Base-by-base conservation (phyloP, 2,888 invertebrate species). In the Lithophane ornitopus region DNA sequence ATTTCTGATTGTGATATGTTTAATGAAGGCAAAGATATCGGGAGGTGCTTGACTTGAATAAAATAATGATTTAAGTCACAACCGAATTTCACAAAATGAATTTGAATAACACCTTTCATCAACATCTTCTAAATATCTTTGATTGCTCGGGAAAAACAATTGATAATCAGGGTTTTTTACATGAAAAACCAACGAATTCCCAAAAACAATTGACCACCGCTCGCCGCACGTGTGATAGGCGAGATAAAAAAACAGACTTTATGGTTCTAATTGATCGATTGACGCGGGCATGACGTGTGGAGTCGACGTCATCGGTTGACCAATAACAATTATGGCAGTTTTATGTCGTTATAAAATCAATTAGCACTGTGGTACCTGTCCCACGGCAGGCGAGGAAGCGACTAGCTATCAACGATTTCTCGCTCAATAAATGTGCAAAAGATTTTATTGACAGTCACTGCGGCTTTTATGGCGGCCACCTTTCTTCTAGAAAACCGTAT, bases 211-310 rank as follows among this genome's bases (percentile, higher is more conserved):
- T 88, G 87, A 81, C 85, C 82, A 84, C 8, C 28, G 41, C 49
- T 84, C 49, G 11, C 74, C 41, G 44, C 69, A 72, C 49, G 14
- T 56, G 56, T n/a, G 28, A 26, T 26, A 71, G 26, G 22, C 61
- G 70, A 68, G 81, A 86, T 84, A 81, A 76, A 52, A 39, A 63
- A 67, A 26, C 39, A 63, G 58, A 62, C 69, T 81, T 80, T 78
- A 80, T 82, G 70, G 66, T 16, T 39, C 44, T 78, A 78, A 84
- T 85, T 76, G 80, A 87, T 86, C 82, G 76, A 86, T 85, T 85
- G 86, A 85, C 82, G 89, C 80, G 46, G 41, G 71, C 59, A 74
- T 90, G 88, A 89, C 89, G 88, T 85, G 68, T 68, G 67, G 54
- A 28, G 62, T 22, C 11, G 56, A 80, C 86, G 74, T 82, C 84